Conservation (phyloP, 1,140 invertebrate genomes). For the Hyles vespertilio region DNA sequence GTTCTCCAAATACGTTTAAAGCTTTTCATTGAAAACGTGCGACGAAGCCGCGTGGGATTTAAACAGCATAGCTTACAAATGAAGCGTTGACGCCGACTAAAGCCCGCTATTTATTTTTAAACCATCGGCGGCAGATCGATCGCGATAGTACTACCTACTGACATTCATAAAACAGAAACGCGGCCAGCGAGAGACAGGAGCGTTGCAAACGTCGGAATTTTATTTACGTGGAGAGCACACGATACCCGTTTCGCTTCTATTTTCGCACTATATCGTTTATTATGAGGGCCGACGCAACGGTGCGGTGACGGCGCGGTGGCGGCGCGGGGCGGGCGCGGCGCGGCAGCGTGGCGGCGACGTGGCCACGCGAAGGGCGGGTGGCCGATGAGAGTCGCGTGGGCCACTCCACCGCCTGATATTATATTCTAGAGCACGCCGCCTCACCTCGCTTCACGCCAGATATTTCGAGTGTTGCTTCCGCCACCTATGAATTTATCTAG, state of each 20-base stretch:
- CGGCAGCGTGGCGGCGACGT: constrained; percentile 19
- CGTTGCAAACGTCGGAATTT: constrained; percentile 55
- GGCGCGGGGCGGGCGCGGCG: constrained; percentile 22
- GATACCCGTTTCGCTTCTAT: constrained; percentile 64
- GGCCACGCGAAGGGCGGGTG: constrained; percentile 32
- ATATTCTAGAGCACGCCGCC: constrained; percentile 72
- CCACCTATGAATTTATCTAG: constrained; percentile 71
- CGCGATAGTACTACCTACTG: constrained; percentile 27
- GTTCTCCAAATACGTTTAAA: not conserved
- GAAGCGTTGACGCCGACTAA: constrained; percentile 34
- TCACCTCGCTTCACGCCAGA: constrained; percentile 58
- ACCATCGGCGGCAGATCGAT: constrained; percentile 48
- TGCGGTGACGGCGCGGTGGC: constrained; percentile 23
- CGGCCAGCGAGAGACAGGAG: constrained; percentile 42
- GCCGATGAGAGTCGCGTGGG: constrained; percentile 44
- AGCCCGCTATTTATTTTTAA: constrained; percentile 50
- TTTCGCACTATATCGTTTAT: constrained; percentile 67
- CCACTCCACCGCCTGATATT: constrained; percentile 69
- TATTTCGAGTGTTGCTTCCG: constrained; percentile 68
- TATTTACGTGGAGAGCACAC: constrained; percentile 56
- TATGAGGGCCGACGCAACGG: constrained; percentile 40
- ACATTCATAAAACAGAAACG: constrained; percentile 51
- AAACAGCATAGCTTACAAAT: not conserved
- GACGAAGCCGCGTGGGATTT: not conserved
- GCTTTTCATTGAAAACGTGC: not conserved